Evolutionary conservation across 2,113 vertebrate genomes (phyloP).

Genomic region (Struthio camelus): DNA sequence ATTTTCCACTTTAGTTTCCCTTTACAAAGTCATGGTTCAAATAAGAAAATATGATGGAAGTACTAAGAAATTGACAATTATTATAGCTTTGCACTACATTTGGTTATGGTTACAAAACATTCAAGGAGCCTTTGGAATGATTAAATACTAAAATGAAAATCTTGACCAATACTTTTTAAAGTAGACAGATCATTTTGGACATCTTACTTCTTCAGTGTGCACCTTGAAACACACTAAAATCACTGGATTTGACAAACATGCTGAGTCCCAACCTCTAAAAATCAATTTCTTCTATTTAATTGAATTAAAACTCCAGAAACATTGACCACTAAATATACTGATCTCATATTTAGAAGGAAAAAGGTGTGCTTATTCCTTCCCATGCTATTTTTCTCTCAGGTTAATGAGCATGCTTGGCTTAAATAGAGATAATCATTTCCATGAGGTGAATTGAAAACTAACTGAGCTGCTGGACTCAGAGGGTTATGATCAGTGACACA

Average conservation of each 20-base stretch:
- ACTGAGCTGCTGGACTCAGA: too few relatives aligned
- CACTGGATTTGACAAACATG: neutral
- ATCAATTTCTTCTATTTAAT: constrained; percentile 6
- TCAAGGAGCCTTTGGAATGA: neutral
- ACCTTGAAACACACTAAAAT: neutral
- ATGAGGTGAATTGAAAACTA: too few relatives aligned
- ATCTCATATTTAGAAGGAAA: neutral
- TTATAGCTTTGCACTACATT: neutral
- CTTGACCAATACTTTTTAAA: neutral
- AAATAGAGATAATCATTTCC: neutral
- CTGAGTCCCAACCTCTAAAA: neutral
- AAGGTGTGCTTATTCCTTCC: neutral
- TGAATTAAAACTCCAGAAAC: neutral
- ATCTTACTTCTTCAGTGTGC: neutral
- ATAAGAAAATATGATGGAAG: neutral
- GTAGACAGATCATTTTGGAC: neutral
- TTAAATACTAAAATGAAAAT: neutral
- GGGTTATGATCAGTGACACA: too few relatives aligned
- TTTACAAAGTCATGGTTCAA: neutral
- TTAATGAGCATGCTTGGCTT: neutral
- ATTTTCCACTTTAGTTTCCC: neutral
- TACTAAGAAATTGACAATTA: neutral
- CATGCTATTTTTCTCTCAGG: neutral
- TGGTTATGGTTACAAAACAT: neutral
- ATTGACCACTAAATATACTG: neutral